Conservation (phyloP, 2,888 invertebrate species). For the Podotricha telesiphe region DNA sequence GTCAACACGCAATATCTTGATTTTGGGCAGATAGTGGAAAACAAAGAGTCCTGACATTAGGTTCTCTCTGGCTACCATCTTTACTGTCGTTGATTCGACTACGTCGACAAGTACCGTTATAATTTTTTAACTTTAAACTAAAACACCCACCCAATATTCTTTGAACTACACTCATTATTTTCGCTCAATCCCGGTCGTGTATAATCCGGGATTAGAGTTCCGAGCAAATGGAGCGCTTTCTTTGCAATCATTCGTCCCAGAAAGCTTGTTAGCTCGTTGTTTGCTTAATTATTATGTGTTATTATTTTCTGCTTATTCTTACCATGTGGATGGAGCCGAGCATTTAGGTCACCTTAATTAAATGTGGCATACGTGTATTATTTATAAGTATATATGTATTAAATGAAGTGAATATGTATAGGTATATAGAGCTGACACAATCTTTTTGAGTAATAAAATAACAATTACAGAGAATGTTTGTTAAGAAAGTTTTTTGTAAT, state of each 20-base stretch:
- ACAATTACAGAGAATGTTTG: too few relatives aligned
- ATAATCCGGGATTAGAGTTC: conserved; percentile 47
- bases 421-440: too few relatives aligned
- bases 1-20: too few relatives aligned
- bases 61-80: too few relatives aligned
- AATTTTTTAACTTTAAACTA: not conserved
- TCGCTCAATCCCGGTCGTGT: conserved; percentile 39
- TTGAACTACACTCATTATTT: conserved; percentile 41
- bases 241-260: conserved; percentile 37
- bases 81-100: too few relatives aligned
- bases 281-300: conserved; percentile 22
- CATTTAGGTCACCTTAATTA: conserved; percentile 20
- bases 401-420: too few relatives aligned
- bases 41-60: too few relatives aligned
- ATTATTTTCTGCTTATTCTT: conserved; percentile 21
- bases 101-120: too few relatives aligned
- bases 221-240: conserved; percentile 44
- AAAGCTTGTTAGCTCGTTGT: conserved; percentile 35
- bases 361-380: not conserved
- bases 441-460: too few relatives aligned
- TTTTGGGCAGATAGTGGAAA: too few relatives aligned
- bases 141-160: conserved; percentile 6
- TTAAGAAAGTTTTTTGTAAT: too few relatives aligned
- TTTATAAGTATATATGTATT: not conserved
- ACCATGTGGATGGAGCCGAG: conserved; percentile 3